Percentiles rank a stretch among this genome's conserved stretches.
Conservation (phyloP, 2,113 vertebrate species). For the Calyptomena viridis region DNA sequence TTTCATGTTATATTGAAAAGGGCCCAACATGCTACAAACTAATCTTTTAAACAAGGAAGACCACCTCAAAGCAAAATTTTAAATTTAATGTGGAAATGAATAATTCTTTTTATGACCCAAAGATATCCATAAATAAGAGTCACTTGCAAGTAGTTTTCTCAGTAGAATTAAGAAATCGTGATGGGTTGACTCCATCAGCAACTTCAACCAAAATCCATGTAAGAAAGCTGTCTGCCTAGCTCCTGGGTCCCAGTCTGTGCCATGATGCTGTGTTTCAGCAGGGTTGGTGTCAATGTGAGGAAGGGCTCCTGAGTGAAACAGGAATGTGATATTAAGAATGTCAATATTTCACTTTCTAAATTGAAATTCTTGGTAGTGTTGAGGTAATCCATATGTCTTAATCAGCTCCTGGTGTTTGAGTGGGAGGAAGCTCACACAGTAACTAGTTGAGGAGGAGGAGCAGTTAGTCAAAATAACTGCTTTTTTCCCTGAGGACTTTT, state of each 20-base stretch:
- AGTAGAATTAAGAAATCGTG: neutral
- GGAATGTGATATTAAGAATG: slow-evolving; percentile 39
- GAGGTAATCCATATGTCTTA: slow-evolving; percentile 70
- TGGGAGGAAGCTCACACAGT: slow-evolving; percentile 58
- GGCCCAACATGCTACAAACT: neutral
- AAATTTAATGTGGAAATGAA: neutral
- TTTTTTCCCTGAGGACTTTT: slow-evolving; percentile 38
- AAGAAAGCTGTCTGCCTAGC: neutral
- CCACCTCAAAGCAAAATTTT: neutral
- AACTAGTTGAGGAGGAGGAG: slow-evolving; percentile 61
- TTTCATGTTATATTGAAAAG: neutral
- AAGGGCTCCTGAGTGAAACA: neutral
- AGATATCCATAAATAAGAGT: neutral
- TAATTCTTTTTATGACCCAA: neutral
- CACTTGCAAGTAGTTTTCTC: neutral
- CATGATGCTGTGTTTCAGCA: fast-evolving
- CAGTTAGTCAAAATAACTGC: slow-evolving; percentile 66
- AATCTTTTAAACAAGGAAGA: neutral
- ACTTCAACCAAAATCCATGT: neutral
- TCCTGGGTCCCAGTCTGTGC: neutral
- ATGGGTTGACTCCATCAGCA: neutral
- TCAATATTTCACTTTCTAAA: slow-evolving; percentile 61
- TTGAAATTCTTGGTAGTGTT: slow-evolving; percentile 46
- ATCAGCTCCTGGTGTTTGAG: slow-evolving; percentile 58
- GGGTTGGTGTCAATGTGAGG: neutral